Evolutionary conservation across 2,888 invertebrate genomes (phyloP), one percentile per base, ranked within the genome.

Genomic region (Fragum whitleyi): DNA sequence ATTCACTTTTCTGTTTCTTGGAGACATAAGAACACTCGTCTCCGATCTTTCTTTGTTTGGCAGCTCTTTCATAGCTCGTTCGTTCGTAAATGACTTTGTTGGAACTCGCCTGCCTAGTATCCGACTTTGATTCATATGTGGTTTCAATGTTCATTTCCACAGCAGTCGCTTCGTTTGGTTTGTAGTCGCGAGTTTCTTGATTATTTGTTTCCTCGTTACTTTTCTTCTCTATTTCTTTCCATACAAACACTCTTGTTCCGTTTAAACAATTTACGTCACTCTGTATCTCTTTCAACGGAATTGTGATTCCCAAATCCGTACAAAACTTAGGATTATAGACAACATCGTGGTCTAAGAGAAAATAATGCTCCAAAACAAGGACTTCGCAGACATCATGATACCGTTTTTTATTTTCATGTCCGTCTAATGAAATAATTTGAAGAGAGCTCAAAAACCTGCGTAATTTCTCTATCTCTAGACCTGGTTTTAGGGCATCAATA

Each of bases 341-440:
- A 26, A 47, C 67, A 39, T 74, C 74, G 28, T 23, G 19, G 29
- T 67, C 74, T 0, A 67, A 28, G 23, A 74, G 32, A 21, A 67
- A 65, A 36, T 67, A 74, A n/a, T 23, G 29, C 36, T 74, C 74
- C 23, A 65, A 21, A 6, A n/a, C 3, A 16, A 74, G 65, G 6
- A 16, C 16, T 29, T 67, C 21, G 67, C 67, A 74, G 11, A 74
- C 29, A 3, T 65, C 36, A 16, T 36, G 36, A 21, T 65, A 39
- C 23, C 36, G 65, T 16, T 9, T 2, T 39, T 67, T 67, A 11
- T 53, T 32, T 16, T 26, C 29, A 21, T 74, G 32, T 21, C 74
- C 74, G 23, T 32, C n/a, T 32, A 67, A 23, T 14, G 21, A n/a
- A 6, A 55, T n/a, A 1, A 74, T 67, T 3, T 67, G 65, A 21